Conservation (phyloP, 2,797 vertebrate species). For the Silurus aristotelis region DNA sequence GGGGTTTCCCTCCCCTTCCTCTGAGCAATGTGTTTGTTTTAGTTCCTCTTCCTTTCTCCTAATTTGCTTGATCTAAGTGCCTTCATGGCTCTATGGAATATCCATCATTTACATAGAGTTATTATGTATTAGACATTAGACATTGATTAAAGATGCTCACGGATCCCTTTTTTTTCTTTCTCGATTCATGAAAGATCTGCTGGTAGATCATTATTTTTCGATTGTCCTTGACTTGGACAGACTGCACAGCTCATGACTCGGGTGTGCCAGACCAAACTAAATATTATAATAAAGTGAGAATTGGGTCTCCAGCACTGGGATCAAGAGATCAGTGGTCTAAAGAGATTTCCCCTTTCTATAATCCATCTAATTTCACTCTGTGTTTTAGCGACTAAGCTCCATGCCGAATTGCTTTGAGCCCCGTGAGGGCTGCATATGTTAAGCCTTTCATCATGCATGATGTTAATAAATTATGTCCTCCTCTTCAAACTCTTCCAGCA, state of each 20-base stretch:
- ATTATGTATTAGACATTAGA: not conserved
- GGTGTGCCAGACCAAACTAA: slow-evolving; percentile 13
- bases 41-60: slow-evolving; percentile 27
- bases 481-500: slow-evolving; percentile 24
- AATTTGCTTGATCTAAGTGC: not conserved
- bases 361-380: slow-evolving; percentile 40
- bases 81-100: slow-evolving; percentile 4
- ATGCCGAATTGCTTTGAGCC: slow-evolving; percentile 1
- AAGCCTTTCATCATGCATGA: slow-evolving; percentile 34
- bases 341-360: slow-evolving; percentile 14
- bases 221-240: not conserved
- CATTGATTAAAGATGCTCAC: not conserved
- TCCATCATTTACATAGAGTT: not conserved
- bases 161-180: not conserved
- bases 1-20: slow-evolving; percentile 45
- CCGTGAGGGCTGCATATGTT: slow-evolving; percentile 34
- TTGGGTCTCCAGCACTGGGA: slow-evolving; percentile 3
- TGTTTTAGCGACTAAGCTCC: slow-evolving; percentile 27
- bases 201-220: not conserved
- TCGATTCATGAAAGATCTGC: not conserved
- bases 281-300: not conserved
- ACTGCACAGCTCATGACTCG: not conserved
- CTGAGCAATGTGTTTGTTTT: slow-evolving; percentile 44
- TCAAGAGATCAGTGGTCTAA: slow-evolving; percentile 1
- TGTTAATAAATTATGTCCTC: slow-evolving; percentile 45